These are phyloP conservation scores for Glandiceps talaboti DNA, from an alignment of 53 echinoderm and acorn worm species.

Conservation along the genomic window DNA sequence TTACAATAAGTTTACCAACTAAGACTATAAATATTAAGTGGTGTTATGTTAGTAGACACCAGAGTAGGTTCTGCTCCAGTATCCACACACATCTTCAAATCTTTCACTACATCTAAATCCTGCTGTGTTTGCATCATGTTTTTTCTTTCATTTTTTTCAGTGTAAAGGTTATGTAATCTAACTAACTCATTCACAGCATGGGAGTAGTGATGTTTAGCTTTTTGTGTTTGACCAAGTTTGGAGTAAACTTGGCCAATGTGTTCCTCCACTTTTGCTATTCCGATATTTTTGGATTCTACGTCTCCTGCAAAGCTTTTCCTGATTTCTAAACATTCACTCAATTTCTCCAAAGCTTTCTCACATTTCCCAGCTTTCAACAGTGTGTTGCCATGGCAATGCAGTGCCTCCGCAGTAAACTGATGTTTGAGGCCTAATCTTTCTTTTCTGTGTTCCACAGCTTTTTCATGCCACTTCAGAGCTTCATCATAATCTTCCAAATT, in stretches of 20 bases:
- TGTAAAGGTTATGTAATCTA: neutral
- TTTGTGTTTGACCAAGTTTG: neutral
- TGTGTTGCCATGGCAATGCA: constrained; percentile 18
- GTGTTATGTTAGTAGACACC: neutral
- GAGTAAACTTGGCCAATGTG: neutral
- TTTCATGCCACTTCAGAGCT: neutral
- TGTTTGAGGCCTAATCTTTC: neutral
- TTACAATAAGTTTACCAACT: neutral
- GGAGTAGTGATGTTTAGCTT: neutral
- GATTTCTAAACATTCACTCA: constrained; percentile 18
- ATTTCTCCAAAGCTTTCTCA: constrained; percentile 1
- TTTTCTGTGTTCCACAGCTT: neutral
- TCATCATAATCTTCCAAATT: neutral
- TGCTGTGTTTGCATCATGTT: neutral
- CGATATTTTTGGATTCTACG: neutral
- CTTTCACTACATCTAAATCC: neutral
- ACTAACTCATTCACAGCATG: neutral
- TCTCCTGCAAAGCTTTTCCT: neutral
- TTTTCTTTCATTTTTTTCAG: neutral
- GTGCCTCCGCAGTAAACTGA: constrained; percentile 16
- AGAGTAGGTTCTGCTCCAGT: neutral
- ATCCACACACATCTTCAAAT: neutral
- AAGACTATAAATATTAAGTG: neutral
- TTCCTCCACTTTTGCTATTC: neutral
- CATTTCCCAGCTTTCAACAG: constrained; percentile 8